Percentiles rank a stretch among this genome's conserved stretches.
Evolutionary conservation across 2,888 invertebrate genomes (phyloP).

Genomic region (Eupithecia pulchellata): DNA sequence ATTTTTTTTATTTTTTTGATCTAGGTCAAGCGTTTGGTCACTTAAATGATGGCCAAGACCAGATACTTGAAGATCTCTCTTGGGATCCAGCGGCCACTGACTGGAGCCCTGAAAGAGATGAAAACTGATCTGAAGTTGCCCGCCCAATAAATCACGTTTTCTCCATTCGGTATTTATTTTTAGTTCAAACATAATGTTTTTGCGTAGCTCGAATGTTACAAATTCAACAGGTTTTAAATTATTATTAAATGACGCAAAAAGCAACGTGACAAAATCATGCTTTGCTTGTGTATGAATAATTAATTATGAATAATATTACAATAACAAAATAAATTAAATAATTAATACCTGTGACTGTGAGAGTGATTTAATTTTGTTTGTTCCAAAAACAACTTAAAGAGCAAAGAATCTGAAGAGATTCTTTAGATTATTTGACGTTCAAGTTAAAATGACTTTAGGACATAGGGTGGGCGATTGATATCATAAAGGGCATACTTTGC

Average conservation of each 20-base stretch:
- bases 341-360: not conserved
- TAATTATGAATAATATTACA: not conserved
- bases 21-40: too few species aligned
- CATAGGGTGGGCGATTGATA: not conserved
- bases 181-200: too few species aligned
- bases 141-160: too few species aligned
- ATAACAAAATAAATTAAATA: not conserved
- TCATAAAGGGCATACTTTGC: not conserved
- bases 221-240: slow-evolving; percentile 12
- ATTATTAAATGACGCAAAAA: slow-evolving; percentile 13
- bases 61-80: too few species aligned
- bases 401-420: too few species aligned
- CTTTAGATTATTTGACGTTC: too few species aligned
- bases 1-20: too few species aligned
- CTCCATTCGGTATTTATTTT: too few species aligned
- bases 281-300: not conserved
- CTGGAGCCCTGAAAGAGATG: too few species aligned
- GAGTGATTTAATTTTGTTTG: not conserved
- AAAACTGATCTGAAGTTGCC: too few species aligned
- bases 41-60: too few species aligned
- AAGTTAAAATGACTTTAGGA: not conserved
- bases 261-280: slow-evolving; percentile 4
- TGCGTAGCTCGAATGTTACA: not conserved
- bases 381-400: not conserved
- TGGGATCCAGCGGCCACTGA: too few species aligned